Conservation (phyloP, 2,797 vertebrate genomes). For the Ambastaia sidthimunki region DNA sequence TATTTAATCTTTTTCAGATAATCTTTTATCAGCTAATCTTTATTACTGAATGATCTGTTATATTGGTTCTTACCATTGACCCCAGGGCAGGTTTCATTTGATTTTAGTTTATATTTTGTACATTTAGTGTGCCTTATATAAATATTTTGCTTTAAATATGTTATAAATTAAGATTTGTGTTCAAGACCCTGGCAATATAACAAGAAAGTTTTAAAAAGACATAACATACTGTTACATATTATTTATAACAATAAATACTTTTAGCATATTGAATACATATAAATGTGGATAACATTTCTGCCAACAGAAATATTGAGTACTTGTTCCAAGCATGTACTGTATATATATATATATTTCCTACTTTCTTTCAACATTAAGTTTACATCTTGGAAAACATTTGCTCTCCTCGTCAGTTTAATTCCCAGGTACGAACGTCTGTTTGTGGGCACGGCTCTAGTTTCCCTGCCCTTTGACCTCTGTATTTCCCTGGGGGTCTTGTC, state of each 20-base stretch:
- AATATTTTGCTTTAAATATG: neutral
- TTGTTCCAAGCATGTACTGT: no score
- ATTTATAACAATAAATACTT: no score
- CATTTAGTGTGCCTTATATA: neutral
- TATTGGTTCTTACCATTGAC: constrained; percentile 46
- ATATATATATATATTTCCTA: no score
- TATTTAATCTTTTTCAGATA: neutral
- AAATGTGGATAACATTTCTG: neutral
- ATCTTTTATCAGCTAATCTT: neutral
- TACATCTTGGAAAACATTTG: constrained; percentile 46
- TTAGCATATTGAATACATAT: neutral
- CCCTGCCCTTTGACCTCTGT: constrained; percentile 63
- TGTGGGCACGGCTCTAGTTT: constrained; percentile 69
- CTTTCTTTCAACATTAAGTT: neutral
- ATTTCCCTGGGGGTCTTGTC: constrained; percentile 65
- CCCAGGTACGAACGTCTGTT: constrained; percentile 69
- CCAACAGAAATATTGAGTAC: neutral
- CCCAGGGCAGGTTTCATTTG: neutral
- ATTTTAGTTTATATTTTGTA: neutral
- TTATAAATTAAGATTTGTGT: neutral
- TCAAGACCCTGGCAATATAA: neutral
- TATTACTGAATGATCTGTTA: neutral
- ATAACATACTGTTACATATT: no score
- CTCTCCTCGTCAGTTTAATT: constrained; percentile 60
- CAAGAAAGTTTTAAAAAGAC: neutral